Conservation (phyloP, 37 sponge, comb jelly and placozoan genomes). For the Spongilla lacustris region DNA sequence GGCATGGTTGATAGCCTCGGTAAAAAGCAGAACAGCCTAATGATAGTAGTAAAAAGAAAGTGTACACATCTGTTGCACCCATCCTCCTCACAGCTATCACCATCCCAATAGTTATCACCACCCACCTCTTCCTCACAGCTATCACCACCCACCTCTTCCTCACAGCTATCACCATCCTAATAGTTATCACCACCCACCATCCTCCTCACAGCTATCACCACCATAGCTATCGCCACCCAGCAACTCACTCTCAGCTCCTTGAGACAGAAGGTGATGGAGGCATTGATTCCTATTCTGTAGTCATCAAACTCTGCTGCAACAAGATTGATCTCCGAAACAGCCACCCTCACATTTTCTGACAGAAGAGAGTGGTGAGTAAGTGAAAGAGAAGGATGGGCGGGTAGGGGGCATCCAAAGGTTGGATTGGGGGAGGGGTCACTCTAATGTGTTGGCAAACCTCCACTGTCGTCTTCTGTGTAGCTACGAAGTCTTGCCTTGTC, state of each 20-base stretch:
- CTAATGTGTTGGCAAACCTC: neutral
- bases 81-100: neutral
- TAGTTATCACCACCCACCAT: too few species aligned
- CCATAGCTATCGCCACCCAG: neutral
- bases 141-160: neutral
- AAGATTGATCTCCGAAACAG: constrained; percentile 76
- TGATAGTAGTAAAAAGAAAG: neutral
- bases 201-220: neutral
- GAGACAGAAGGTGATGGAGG: constrained; percentile 81
- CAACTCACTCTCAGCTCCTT: constrained; percentile 80
- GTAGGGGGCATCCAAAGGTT: neutral
- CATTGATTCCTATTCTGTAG: constrained; percentile 61
- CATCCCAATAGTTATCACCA: too few species aligned
- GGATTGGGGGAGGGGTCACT: too few species aligned
- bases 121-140: constrained; percentile 55
- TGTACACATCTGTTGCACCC: neutral
- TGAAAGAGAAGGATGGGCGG: neutral
- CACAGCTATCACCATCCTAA: neutral
- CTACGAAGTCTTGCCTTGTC: constrained; percentile 50
- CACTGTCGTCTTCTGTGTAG: constrained; percentile 73
- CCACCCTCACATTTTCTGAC: constrained; percentile 27
- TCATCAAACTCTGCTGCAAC: constrained; percentile 79
- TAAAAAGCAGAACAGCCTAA: constrained; percentile 80
- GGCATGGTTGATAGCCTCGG: constrained; percentile 54
- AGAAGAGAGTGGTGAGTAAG: neutral